Conservation (phyloP, 2,797 vertebrate genomes). For the Pagetopsis macropterus region DNA sequence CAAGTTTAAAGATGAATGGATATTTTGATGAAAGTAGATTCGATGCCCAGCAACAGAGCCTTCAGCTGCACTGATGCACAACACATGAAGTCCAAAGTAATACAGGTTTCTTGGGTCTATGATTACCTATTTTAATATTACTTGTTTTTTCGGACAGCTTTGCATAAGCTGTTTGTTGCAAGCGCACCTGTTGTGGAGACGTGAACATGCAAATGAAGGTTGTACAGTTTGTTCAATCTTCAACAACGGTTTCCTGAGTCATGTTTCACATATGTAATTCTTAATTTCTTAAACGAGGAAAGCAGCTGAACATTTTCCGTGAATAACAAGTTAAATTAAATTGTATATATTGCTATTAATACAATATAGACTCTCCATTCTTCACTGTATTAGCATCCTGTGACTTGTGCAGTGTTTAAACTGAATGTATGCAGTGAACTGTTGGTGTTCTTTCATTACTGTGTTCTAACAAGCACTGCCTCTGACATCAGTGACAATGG, state of each 20-base stretch:
- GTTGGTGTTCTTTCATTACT: conserved; percentile 56
- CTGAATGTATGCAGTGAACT: conserved; percentile 34
- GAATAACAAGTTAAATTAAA: neutral
- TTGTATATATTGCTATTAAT: neutral
- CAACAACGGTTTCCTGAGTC: conserved; percentile 9
- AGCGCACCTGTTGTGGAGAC: conserved; percentile 30
- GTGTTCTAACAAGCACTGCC: conserved; percentile 61
- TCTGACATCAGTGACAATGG: conserved; percentile 63
- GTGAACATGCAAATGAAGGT: conserved; percentile 19
- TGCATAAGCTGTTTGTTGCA: conserved; percentile 14
- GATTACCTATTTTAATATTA: neutral
- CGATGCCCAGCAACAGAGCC: conserved; percentile 15
- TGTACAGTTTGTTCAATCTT: conserved; percentile 10
- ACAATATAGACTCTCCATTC: neutral
- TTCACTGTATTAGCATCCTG: neutral
- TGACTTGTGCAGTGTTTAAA: conserved; percentile 31
- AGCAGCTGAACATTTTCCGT: neutral
- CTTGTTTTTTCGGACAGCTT: neutral
- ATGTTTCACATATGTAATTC: conserved; percentile 4
- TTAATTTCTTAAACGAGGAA: neutral
- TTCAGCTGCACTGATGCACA: conserved; percentile 31
- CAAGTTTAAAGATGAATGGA: conserved; percentile 44
- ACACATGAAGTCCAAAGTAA: conserved; percentile 6
- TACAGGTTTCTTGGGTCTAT: neutral
- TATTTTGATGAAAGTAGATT: conserved; percentile 47